These are phyloP conservation scores for Latrodectus geometricus DNA, from an alignment of 1,140 invertebrate genomes.

Conservation along the genomic window DNA sequence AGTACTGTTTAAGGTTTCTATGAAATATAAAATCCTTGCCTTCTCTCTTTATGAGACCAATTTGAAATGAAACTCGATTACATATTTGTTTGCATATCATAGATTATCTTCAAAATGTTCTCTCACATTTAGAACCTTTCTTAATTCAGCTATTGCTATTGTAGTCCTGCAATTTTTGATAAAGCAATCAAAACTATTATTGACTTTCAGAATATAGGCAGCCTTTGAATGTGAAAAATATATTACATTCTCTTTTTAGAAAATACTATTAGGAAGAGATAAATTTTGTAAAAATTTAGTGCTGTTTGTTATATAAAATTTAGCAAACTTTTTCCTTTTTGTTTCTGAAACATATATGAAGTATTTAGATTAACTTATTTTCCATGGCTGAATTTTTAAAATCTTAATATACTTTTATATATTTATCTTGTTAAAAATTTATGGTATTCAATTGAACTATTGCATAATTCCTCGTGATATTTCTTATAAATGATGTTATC, in stretches of 20 bases:
- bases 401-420: conserved; percentile 55
- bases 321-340: conserved; percentile 33
- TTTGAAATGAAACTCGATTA: conserved; percentile 34
- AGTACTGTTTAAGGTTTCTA: conserved; percentile 57
- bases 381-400: conserved; percentile 38
- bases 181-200: conserved; percentile 38
- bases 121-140: conserved; percentile 35
- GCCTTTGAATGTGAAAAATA: conserved; percentile 30
- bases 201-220: conserved; percentile 21
- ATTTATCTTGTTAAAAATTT: conserved; percentile 46
- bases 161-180: conserved; percentile 36
- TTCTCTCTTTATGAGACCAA: conserved; percentile 54
- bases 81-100: conserved; percentile 53
- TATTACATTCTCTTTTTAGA: conserved; percentile 33
- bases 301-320: conserved; percentile 38
- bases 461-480: conserved; percentile 41
- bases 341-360: conserved; percentile 35
- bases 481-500: conserved; percentile 33
- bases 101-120: conserved; percentile 36
- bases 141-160: conserved; percentile 41
- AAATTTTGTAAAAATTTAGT: conserved; percentile 48
- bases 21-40: conserved; percentile 50
- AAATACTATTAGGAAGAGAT: conserved; percentile 46
- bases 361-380: conserved; percentile 47
- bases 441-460: conserved; percentile 6